Evolutionary conservation across 1,140 invertebrate species (phyloP).

Genomic region (Drosophila funebris): DNA sequence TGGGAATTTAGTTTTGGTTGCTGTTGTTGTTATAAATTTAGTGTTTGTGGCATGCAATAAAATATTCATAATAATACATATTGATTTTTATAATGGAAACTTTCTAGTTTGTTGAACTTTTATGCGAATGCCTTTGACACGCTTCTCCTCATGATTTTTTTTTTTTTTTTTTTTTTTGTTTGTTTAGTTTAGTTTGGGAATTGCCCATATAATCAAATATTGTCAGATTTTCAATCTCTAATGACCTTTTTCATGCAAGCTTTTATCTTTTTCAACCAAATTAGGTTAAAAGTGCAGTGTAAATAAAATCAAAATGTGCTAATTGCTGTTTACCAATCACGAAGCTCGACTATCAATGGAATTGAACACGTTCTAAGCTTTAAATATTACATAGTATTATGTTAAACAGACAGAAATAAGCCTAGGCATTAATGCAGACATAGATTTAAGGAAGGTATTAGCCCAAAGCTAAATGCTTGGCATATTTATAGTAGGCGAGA

Average conservation of each 20-base stretch:
- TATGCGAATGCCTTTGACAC: conserved; percentile 26
- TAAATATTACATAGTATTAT: background rate
- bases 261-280: background rate
- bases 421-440: too few species aligned
- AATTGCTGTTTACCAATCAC: background rate
- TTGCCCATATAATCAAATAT: conserved; percentile 55
- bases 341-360: background rate
- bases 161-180: conserved; percentile 24
- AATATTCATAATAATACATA: conserved; percentile 71
- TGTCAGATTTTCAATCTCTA: conserved; percentile 31
- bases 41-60: conserved; percentile 44
- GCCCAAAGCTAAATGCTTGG: too few species aligned
- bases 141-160: background rate
- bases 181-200: conserved; percentile 31
- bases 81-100: conserved; percentile 71
- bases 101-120: conserved; percentile 65
- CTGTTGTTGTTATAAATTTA: conserved; percentile 1
- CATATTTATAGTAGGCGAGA: too few species aligned
- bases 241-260: conserved; percentile 5
- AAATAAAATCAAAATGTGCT: conserved; percentile 6
- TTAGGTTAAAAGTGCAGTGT: conserved; percentile 18
- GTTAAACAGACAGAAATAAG: background rate
- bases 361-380: background rate
- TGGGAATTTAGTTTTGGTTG: conserved; percentile 52
- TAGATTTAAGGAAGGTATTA: too few species aligned